These are phyloP conservation scores for Mythimna albipuncta DNA, from an alignment of 2,888 invertebrate species.

Conservation along the genomic window DNA sequence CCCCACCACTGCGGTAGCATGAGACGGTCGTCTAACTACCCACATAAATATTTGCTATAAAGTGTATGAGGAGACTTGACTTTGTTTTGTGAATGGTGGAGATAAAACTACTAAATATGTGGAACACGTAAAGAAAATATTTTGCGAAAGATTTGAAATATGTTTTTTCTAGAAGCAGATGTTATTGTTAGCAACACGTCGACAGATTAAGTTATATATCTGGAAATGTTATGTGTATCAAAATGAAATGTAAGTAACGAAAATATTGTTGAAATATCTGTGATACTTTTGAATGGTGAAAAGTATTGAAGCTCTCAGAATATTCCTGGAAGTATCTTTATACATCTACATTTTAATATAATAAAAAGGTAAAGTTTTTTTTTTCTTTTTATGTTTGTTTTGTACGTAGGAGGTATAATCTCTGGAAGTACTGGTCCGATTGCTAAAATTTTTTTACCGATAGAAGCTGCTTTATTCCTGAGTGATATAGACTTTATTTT, in stretches of 20 bases:
- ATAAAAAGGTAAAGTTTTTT: too few species aligned
- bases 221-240: neutral
- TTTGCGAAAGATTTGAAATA: neutral
- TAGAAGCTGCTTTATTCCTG: too few species aligned
- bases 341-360: too few species aligned
- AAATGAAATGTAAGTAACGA: neutral
- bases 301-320: neutral
- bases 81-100: neutral
- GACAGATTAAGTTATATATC: neutral
- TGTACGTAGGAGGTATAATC: too few species aligned
- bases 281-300: neutral
- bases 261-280: neutral
- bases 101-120: neutral
- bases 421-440: too few species aligned
- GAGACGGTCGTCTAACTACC: constrained; percentile 17
- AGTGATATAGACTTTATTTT: too few species aligned
- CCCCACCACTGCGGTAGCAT: constrained; percentile 11
- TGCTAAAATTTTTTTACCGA: too few species aligned
- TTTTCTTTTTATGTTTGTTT: too few species aligned
- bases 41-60: constrained; percentile 18
- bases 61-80: neutral
- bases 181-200: neutral
- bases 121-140: too few species aligned
- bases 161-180: neutral
- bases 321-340: neutral